Evolutionary conservation across 2,888 invertebrate species (phyloP), one percentile per base, ranked within the genome.

Genomic region (Athetis lepigone): DNA sequence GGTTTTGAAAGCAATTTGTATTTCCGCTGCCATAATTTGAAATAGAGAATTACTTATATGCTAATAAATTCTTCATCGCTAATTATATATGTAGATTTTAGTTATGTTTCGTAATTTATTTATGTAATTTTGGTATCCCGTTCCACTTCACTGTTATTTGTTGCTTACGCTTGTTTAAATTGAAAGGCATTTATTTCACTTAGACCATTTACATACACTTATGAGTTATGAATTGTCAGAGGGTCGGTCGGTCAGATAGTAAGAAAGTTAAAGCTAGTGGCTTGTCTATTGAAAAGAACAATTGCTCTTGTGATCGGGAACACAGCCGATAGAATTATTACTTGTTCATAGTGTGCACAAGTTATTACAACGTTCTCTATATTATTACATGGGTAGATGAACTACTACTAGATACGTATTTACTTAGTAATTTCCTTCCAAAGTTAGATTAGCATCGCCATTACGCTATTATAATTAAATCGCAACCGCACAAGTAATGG

Each of bases 1-100:
- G 75, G 63, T 77, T 78, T 77, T 39, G 65, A 77, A 69, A 77
- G 70, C 63, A 66, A 77, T 69, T 79, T 70, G 33, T 65, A 63
- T 69, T 66, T 73, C 78, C 74, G 78, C 43, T 57, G 43, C 23
- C 27, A 37, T 66, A 56, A 76, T 66, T 21, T 55, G 21, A 46
- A 47, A 58, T 46, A 42, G 25, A 56, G 21, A 72, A n/a, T 72
- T 54, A 45, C 45, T 2, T 4, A 13, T 45, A 50, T 49, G 50
- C 33, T 29, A 50, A 77, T 77, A 72, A 72, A 72, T 59, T 50
- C 42, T 65, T 77, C 58, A 76, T 27, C 56, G 52, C 50, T 51
- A 39, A 70, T 75, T 42, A 45, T 29, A 36, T 47, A 27, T 77
- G 45, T 16, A 52, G 7, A 70, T 50, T 55, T 42, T 23, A 29